Base-by-base conservation (phyloP, 2,797 vertebrate genomes). In the Spinibarbus caldwelli region DNA sequence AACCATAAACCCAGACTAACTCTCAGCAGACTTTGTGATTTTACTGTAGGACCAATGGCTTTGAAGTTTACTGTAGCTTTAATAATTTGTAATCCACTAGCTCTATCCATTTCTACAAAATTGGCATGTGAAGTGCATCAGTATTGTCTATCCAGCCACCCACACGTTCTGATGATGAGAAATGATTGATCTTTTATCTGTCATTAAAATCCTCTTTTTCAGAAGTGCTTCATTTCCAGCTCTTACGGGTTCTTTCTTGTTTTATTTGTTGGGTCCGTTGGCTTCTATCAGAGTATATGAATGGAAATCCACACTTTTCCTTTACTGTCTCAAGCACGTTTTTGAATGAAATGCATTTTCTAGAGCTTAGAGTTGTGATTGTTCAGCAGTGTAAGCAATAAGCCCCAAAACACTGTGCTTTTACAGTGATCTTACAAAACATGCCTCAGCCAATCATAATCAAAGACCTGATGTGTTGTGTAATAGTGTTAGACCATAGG, bases 201-300 rank as follows among this genome's bases (percentile, higher is more conserved):
- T 57, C 29, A 73, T 83, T 83, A 80, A 80, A 64, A 84, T 47
- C 6, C 1, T 86, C 14, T 83, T 84, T 80, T 62, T 43, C 38
- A 83, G 9, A 1, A 34, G 26, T 84, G 38, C 66, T 26, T 43
- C 1, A 26, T 54, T 54, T 76, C 12, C 12, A 34, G 26, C 12
- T 12, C 6, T 75, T 11, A 10, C 5, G 8, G 2, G 3, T 31
- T 31, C 21, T 38, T 17, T 17, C 3, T 9, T 21, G 0, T n/a
- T 41, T 5, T 36, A 6, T 38, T 12, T 26, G 41, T 43, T 45
- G 0, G n/a, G 64, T 71, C 12, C 0, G 4, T 15, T 71, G 68
- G n/a, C 14, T 41, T 72, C 15, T 19, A 19, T 47, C n/a, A 5
- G 15, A 71, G 26, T 6, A 15, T 64, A 15, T 64, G 2, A 64